Evolutionary conservation across 1,140 invertebrate genomes (phyloP), one percentile per base, ranked within the genome.

Genomic region (Drosophila jambulina): DNA sequence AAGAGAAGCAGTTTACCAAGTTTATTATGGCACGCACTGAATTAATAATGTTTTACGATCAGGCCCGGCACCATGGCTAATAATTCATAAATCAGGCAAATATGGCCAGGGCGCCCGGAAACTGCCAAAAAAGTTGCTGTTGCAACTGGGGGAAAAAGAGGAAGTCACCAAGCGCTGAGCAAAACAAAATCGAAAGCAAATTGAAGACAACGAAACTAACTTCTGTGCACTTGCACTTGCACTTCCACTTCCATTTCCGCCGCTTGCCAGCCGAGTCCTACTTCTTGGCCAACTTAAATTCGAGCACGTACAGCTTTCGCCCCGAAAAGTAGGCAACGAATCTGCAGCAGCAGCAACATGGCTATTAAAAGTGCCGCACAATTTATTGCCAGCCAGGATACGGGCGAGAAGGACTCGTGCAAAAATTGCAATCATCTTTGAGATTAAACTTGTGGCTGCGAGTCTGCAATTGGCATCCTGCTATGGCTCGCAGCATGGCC

Each of bases 121-220:
- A 67, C 64, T 75, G 81, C 61, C 74, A 65, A 78, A 88, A 83
- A 82, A 87, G 68, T 83, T 83, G 57, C 51, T 49, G 51, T 42
- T 65, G 62, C 72, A 48, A 46, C 45, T 51, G 21, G 32, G 58
- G 15, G 42, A n/a, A n/a, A 65, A 13, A 70, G 38, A 54, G 77
- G 81, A 80, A 77, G 76, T 70, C 42, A 61, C 74, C 17, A 60
- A 46, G 76, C 29, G 42, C 64, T 76, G 78, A 12, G 48, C 45
- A 87, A 87, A 86, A 80, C 70, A 88, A 87, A 88, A 87, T 87
- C 80, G 84, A 87, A 87, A 87, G 84, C 84, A 88, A 87, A 87
- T 88, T 87, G 84, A 87, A 87, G 80, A 87, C 72, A 88, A 75
- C 77, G 84, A 69, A 71, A 48, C 60, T 70, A 86, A 70, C 70